Conservation (phyloP, 2,797 vertebrate genomes). For the Nannoperca australis region DNA sequence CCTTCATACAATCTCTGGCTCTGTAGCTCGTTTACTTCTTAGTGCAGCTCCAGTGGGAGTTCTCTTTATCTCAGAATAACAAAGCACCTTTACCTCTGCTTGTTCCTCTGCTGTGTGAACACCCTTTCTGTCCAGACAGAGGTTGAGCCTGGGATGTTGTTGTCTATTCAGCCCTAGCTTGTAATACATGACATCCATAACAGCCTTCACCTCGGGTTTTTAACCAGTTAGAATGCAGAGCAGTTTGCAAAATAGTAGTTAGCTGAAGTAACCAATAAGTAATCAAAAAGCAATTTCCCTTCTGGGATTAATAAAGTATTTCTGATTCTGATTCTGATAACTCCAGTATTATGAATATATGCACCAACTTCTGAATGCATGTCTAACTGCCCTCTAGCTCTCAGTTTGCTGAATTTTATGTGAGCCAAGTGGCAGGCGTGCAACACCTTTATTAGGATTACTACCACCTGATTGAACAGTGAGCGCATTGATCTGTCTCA, state of each 20-base stretch:
- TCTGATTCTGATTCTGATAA: too few species aligned
- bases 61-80: neutral
- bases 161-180: neutral
- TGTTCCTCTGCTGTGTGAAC: neutral
- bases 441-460: neutral
- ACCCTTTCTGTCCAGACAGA: neutral
- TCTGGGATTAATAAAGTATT: too few species aligned
- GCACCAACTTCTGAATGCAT: neutral
- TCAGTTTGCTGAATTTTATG: conserved; percentile 14
- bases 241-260: neutral
- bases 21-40: neutral
- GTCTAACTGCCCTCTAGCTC: neutral
- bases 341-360: neutral
- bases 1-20: neutral
- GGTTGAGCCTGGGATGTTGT: neutral
- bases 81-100: neutral
- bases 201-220: neutral
- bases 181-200: neutral
- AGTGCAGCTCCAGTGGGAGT: neutral
- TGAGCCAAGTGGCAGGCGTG: neutral
- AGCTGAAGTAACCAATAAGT: neutral
- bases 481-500: neutral
- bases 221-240: neutral
- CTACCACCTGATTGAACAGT: neutral
- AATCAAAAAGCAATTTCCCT: too few species aligned